phyloP scores from a whole-genome alignment of 2,797 vertebrate genomes.

The Erithacus rubecula region DNA sequence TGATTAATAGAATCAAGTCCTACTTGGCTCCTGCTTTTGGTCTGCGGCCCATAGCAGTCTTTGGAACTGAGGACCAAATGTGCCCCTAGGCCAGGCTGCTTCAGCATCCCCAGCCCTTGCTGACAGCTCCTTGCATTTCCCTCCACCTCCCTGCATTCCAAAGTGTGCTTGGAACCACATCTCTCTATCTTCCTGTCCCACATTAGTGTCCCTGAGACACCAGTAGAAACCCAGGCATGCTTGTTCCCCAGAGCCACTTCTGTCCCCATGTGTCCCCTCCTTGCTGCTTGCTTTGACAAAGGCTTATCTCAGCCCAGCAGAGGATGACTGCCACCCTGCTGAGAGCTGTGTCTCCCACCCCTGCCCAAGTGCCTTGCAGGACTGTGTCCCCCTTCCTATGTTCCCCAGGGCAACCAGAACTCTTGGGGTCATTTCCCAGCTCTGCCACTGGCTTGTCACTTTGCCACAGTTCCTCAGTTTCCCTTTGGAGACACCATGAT shows the following conservation, averaged over 20 bases:
- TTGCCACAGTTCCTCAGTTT: background rate
- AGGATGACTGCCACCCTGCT: background rate
- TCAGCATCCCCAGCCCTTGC: background rate
- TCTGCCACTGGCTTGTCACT: background rate
- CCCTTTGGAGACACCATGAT: background rate
- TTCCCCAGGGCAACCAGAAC: background rate
- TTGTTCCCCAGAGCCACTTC: background rate
- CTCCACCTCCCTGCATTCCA: background rate
- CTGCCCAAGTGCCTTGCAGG: rapidly evolving
- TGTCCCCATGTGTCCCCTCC: background rate
- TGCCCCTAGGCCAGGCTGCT: background rate
- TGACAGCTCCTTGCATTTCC: background rate
- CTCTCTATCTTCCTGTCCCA: background rate
- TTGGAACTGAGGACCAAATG: background rate
- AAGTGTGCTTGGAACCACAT: background rate
- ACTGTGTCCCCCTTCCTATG: background rate
- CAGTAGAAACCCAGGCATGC: background rate
- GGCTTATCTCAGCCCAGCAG: background rate
- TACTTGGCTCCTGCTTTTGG: background rate
- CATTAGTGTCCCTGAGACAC: background rate
- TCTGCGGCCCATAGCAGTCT: background rate
- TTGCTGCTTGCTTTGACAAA: background rate
- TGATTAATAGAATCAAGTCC: background rate
- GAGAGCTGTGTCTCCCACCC: background rate
- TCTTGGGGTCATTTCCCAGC: background rate